Evolutionary conservation across 2,797 vertebrate species (phyloP), one percentile per base, ranked within the genome.

Genomic region (Danionella dracula): DNA sequence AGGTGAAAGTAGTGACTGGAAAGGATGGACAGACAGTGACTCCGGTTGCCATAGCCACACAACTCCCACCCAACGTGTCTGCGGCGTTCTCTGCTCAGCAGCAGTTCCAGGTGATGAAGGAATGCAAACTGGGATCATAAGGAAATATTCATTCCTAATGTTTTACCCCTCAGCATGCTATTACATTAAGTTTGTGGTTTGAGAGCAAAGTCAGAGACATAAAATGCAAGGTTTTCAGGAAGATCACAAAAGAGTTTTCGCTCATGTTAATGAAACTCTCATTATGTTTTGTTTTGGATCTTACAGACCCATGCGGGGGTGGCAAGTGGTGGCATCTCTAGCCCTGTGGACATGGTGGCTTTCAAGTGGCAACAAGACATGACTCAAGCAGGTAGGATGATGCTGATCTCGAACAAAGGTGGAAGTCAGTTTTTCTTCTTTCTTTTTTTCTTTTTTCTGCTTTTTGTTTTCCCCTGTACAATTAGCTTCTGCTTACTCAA

Each of bases 21-120:
- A 97, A 97, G 86, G 94, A 95, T 87, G 94, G 94, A 77, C 94
- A 96, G 88, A 91, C 94, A 78, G 94, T 92, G 84, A 97, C 94
- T 77, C 94, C 94, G 74, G 93, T 97, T 90, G 94, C 94, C 89
- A 96, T 97, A 92, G 88, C 94, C 87, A 97, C 94, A 74, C 94
- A 97, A 87, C 94, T 97, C 89, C 94, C 94, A 83, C 87, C 94
- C 81, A 97, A 96, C 87, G 94, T 97, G 84, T 96, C 94, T 81
- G 94, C 94, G 84, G 94, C 94, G 78, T 97, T 97, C 86, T 94
- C 93, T 83, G 71, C 88, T 75, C 94, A 88, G 82, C 88, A 88
- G 82, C 93, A 90, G 87, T 94, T 95, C 84, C 94, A 94, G 93
- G 94, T 97, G 88, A 72, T 38, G 63, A 58, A 56, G n/a, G 15